These are phyloP conservation scores for Parnassius apollo DNA, from an alignment of 2,888 invertebrate genomes.

Conservation along the genomic window DNA sequence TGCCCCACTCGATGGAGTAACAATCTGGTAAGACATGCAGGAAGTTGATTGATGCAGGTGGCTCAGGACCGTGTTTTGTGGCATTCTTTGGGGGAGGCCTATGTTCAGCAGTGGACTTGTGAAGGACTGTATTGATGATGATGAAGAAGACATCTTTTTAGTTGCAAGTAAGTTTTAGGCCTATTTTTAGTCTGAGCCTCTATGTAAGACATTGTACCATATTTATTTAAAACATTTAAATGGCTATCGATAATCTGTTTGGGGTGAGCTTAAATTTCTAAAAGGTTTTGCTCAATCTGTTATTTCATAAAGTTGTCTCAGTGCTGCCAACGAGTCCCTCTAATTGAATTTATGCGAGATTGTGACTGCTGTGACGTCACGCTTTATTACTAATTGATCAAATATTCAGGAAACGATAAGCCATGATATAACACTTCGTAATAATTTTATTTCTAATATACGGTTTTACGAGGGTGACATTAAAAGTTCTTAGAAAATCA, in stretches of 20 bases:
- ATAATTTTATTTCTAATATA: constrained; percentile 16
- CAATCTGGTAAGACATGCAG: too few species aligned
- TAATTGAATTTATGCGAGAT: constrained; percentile 74
- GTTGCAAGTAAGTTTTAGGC: too few species aligned
- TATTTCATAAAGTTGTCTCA: constrained; percentile 63
- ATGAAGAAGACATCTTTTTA: too few species aligned
- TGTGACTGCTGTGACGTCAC: constrained; percentile 57
- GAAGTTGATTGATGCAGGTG: too few species aligned
- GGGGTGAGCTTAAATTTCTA: constrained; percentile 39
- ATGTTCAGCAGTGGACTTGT: too few species aligned
- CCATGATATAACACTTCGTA: constrained; percentile 5
- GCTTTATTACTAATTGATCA: constrained; percentile 70
- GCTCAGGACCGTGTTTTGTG: too few species aligned
- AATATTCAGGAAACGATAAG: constrained; percentile 44
- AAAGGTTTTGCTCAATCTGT: constrained; percentile 56
- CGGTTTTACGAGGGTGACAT: neutral
- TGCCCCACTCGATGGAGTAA: too few species aligned
- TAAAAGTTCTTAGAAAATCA: too few species aligned
- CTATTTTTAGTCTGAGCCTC: neutral
- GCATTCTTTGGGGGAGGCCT: too few species aligned
- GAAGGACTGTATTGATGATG: too few species aligned
- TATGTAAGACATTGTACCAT: neutral
- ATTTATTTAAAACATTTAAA: neutral
- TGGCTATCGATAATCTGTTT: constrained; percentile 30
- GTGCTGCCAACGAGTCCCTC: constrained; percentile 38